Evolutionary conservation across 2,888 invertebrate genomes (phyloP).

Genomic region (Deilephila elpenor): DNA sequence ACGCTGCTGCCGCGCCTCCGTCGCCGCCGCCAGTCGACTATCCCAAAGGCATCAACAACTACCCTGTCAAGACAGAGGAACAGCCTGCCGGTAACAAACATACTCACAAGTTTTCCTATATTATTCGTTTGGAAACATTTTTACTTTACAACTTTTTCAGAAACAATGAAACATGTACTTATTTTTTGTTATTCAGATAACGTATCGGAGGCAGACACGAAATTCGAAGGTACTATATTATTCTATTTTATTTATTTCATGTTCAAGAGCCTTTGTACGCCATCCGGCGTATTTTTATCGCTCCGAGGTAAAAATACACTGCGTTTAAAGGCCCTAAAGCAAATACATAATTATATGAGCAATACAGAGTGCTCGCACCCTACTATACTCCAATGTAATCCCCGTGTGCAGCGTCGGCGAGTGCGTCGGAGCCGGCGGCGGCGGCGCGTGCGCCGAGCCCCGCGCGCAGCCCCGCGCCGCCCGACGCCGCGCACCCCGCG

Average conservation of each 20-base stretch:
- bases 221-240: conserved; percentile 6
- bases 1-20: conserved; percentile 62
- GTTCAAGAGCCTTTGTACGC: too few species aligned
- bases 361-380: too few species aligned
- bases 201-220: not conserved
- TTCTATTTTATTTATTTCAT: not conserved
- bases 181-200: not conserved
- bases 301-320: too few species aligned
- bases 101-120: not conserved
- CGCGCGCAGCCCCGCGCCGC: conserved; percentile 25
- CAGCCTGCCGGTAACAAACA: conserved; percentile 49
- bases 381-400: too few species aligned
- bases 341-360: too few species aligned
- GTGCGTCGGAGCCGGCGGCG: not conserved
- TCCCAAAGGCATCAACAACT: conserved; percentile 69
- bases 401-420: not conserved
- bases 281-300: too few species aligned
- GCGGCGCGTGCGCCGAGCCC: conserved; percentile 33
- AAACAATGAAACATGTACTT: not conserved
- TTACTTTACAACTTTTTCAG: too few species aligned
- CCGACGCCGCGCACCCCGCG: conserved; percentile 20
- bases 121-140: too few species aligned
- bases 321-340: too few species aligned
- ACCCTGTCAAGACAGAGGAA: conserved; percentile 68
- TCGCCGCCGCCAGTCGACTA: conserved; percentile 75